Evolutionary conservation across 1,140 invertebrate species (phyloP).

Genomic region (Heliothis virescens): DNA sequence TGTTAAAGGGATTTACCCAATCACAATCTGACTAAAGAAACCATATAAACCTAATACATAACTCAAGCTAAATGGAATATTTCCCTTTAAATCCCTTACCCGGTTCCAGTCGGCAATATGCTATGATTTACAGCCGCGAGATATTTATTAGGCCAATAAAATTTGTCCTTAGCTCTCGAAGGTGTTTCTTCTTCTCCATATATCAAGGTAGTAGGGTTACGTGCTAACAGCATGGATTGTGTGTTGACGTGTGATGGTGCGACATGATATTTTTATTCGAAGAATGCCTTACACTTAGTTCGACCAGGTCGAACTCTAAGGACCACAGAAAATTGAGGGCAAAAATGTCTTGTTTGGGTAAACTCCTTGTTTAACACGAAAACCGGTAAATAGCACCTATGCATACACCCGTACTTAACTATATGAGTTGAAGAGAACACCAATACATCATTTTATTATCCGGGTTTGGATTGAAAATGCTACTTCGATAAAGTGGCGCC

Average conservation of each 20-base stretch:
- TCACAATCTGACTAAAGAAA: not conserved
- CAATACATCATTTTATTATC: too few species aligned
- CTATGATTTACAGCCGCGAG: conserved; percentile 55
- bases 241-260: not conserved
- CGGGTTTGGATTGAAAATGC: too few species aligned
- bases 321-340: too few species aligned
- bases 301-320: too few species aligned
- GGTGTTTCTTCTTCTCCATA: conserved; percentile 53
- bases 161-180: conserved; percentile 58
- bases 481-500: not conserved
- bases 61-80: conserved; percentile 55
- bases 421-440: too few species aligned
- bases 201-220: conserved; percentile 45
- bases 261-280: conserved; percentile 8
- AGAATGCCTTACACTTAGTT: too few species aligned
- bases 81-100: conserved; percentile 54
- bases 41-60: conserved; percentile 17
- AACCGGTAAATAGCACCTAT: too few species aligned
- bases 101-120: conserved; percentile 56
- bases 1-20: too few species aligned
- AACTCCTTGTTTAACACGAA: too few species aligned
- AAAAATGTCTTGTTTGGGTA: too few species aligned
- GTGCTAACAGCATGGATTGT: conserved; percentile 29
- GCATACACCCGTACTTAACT: too few species aligned
- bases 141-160: conserved; percentile 65